These are phyloP conservation scores for Macroglossus sobrinus DNA, from an alignment of 2,113 vertebrate species.

Conservation along the genomic window DNA sequence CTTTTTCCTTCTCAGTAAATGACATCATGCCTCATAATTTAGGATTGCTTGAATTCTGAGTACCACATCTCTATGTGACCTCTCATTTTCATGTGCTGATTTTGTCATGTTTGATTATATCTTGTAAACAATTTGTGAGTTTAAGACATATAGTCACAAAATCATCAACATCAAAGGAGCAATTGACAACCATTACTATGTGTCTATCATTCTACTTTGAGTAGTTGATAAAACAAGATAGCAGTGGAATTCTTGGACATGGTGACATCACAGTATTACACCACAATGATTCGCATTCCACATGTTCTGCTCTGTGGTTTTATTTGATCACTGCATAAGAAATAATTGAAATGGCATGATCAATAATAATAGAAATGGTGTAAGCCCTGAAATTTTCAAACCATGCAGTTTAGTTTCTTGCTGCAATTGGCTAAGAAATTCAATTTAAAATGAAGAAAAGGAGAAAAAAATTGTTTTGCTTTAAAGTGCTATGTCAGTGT, in stretches of 20 bases:
- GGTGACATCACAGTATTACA: constrained; percentile 13
- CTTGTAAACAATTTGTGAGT: background rate
- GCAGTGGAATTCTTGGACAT: background rate
- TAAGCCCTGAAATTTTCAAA: background rate
- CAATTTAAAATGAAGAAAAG: constrained; percentile 13
- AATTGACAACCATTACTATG: background rate
- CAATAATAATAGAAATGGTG: background rate
- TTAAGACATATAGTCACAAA: background rate
- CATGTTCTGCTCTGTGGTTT: background rate
- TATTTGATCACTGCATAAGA: background rate
- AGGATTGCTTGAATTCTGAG: background rate
- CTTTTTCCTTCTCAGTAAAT: background rate
- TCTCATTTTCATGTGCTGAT: background rate
- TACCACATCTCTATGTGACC: background rate
- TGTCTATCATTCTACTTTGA: background rate
- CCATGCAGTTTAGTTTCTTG: background rate
- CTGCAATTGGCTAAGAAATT: background rate
- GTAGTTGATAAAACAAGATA: background rate
- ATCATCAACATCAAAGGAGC: background rate
- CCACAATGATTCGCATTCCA: background rate
- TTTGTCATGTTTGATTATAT: background rate
- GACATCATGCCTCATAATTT: background rate
- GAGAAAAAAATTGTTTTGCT: background rate
- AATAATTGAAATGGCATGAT: background rate
- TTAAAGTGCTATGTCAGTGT: background rate